Evolutionary conservation across 1,140 invertebrate genomes (phyloP).

Genomic region (Halictus rubicundus): DNA sequence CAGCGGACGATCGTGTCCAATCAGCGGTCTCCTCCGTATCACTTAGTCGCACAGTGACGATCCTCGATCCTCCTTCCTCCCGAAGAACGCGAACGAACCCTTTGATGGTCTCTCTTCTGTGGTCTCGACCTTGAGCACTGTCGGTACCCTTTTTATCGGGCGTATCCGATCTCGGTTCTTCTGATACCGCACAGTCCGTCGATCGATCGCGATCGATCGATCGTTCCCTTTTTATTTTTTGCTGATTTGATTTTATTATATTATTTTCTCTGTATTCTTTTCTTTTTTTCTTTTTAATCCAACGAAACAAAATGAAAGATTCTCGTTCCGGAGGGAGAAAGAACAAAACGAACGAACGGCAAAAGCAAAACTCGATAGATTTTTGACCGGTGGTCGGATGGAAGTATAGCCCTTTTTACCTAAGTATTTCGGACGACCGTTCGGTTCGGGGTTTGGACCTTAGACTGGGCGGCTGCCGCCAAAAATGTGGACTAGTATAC

Average conservation of each 20-base stretch:
- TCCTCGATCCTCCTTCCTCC: slow-evolving; percentile 30
- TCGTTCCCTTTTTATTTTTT: too few relatives aligned
- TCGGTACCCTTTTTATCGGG: neutral
- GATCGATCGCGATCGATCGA: neutral
- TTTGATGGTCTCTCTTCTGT: neutral
- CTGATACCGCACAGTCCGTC: neutral
- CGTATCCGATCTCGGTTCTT: neutral
- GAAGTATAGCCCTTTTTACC: slow-evolving; percentile 70
- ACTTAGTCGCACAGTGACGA: slow-evolving; percentile 47
- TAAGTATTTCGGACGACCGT: slow-evolving; percentile 80
- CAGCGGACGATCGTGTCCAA: slow-evolving; percentile 41
- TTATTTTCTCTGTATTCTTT: too few relatives aligned
- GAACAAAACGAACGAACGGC: slow-evolving; percentile 4
- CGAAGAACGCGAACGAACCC: neutral
- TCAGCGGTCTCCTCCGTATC: slow-evolving; percentile 36
- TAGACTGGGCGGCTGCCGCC: slow-evolving; percentile 77
- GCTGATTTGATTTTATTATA: too few relatives aligned
- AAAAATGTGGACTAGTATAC: slow-evolving; percentile 80
- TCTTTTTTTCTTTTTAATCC: too few relatives aligned
- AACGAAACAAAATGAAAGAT: neutral
- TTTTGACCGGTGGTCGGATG: slow-evolving; percentile 20
- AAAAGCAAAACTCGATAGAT: neutral
- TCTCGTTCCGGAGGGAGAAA: neutral
- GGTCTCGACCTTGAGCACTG: slow-evolving; percentile 13
- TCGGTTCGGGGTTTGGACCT: slow-evolving; percentile 80